Conservation (phyloP, 2,888 invertebrate species). For the Troides oblongomaculatus region DNA sequence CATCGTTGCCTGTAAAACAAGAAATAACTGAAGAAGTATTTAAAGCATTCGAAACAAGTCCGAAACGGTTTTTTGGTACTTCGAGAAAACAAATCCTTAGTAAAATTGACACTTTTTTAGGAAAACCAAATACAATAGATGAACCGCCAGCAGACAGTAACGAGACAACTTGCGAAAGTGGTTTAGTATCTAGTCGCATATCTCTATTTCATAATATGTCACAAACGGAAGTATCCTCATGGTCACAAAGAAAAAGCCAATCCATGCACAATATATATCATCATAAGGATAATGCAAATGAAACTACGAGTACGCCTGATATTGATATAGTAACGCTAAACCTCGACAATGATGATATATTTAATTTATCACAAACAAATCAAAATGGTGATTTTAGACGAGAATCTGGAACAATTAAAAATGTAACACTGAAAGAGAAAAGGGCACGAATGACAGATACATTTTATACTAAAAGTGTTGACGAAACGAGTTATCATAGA, state of each 20-base stretch:
- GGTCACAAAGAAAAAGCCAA: slow-evolving; percentile 52
- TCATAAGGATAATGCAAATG: slow-evolving; percentile 35
- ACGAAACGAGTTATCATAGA: slow-evolving; percentile 35
- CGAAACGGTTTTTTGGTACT: slow-evolving; percentile 73
- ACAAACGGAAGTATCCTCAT: slow-evolving; percentile 57
- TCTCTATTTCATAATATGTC: slow-evolving; percentile 69
- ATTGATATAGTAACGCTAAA: slow-evolving; percentile 2
- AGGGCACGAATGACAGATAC: slow-evolving; percentile 46
- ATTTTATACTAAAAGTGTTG: slow-evolving; percentile 48
- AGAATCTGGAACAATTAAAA: slow-evolving; percentile 16
- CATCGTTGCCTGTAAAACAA: slow-evolving; percentile 50
- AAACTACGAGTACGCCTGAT: slow-evolving; percentile 24
- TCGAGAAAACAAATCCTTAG: slow-evolving; percentile 71
- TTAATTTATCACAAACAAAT: background rate
- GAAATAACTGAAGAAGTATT: slow-evolving; percentile 73
- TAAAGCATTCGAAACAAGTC: slow-evolving; percentile 75
- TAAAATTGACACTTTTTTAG: slow-evolving; percentile 71
- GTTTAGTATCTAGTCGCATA: slow-evolving; percentile 74
- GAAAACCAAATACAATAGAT: slow-evolving; percentile 51
- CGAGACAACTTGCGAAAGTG: slow-evolving; percentile 58
- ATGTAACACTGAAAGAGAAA: slow-evolving; percentile 46
- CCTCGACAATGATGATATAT: slow-evolving; percentile 1
- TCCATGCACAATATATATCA: slow-evolving; percentile 59
- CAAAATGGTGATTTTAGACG: slow-evolving; percentile 15
- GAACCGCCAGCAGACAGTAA: slow-evolving; percentile 44